Base-by-base conservation (phyloP, 1,140 invertebrate species). In the Tetraneura akinire region DNA sequence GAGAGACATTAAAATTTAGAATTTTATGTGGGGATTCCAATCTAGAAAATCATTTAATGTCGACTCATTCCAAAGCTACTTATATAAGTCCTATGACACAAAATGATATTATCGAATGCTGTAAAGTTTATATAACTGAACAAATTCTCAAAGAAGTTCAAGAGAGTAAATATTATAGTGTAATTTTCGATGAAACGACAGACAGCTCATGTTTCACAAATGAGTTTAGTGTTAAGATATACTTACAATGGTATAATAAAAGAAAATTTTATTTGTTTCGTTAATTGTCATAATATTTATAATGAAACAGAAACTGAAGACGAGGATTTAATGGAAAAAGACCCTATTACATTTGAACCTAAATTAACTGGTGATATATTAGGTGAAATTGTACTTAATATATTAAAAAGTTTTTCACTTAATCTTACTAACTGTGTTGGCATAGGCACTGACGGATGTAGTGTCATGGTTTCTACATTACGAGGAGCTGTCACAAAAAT, bases 121-220 rank as follows among this genome's bases (percentile, higher is more conserved):
- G 51, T 53, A 53, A 53, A 53, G 51, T 21, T n/a, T 53, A 53
- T 53, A 53, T 53, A 53, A 53, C 51, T 53, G 51, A 53, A 53
- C 18, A 53, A 53, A 53, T 53, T 53, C 18, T 53, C 14, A 21
- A 53, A 53, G 51, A 53, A 16, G 51, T 53, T 16, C 51, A 53
- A 53, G 51, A 53, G 14, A 53, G 51, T 53, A 53, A 53, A 53
- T 53, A 53, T 3, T 53, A 53, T 16, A 53, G 51, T 16, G 21
- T 21, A 53, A 53, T 53, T 53, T 53, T 53, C 18, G 51, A 53
- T 53, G 51, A 53, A 53, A 53, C 18, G 8, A 53, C 51, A 8
- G 18, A 53, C 51, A n/a, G 51, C n/a, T 53, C 51, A 53, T 53
- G 51, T 21, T 53, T 53, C 51, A 53, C 51, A 53, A 16, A 53